A percentile compares a stretch with the other conserved stretches of the same genome.
phyloP scores from a whole-genome alignment of 2,797 vertebrate genomes.

The Sebastes kiyomatsui region DNA sequence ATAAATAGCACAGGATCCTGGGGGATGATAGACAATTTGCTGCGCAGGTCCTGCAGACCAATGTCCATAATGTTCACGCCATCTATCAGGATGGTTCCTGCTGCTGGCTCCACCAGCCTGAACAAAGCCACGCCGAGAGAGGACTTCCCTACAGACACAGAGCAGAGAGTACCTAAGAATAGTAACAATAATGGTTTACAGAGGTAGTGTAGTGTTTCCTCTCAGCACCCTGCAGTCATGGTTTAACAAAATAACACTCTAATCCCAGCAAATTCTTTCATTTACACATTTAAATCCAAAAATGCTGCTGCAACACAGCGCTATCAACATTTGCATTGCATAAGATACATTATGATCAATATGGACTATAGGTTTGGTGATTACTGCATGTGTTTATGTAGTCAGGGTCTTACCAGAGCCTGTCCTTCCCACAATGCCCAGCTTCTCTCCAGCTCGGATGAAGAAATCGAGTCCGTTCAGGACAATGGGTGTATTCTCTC shows the following conservation, averaged over 20 bases:
- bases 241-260: not conserved
- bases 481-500: slow-evolving; percentile 83
- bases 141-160: slow-evolving; percentile 81
- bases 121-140: slow-evolving; percentile 77
- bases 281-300: not conserved
- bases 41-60: slow-evolving; percentile 83
- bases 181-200: not conserved
- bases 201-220: not conserved
- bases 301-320: not conserved
- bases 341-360: not conserved
- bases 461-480: slow-evolving; percentile 77
- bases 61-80: slow-evolving; percentile 77
- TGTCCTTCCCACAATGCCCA: slow-evolving; percentile 87
- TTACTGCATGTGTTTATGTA: too few relatives aligned
- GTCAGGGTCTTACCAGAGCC: slow-evolving; percentile 79
- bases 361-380: not conserved
- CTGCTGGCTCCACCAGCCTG: slow-evolving; percentile 71
- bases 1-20: slow-evolving; percentile 87
- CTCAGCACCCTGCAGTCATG: not conserved
- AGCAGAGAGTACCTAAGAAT: not conserved
- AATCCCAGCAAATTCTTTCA: not conserved
- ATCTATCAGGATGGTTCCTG: slow-evolving; percentile 84
- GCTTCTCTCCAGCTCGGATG: slow-evolving; percentile 80
- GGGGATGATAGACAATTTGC: slow-evolving; percentile 87
- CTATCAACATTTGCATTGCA: not conserved